These are phyloP conservation scores for Gari tellinella DNA, from an alignment of 2,888 invertebrate species.

Conservation along the genomic window DNA sequence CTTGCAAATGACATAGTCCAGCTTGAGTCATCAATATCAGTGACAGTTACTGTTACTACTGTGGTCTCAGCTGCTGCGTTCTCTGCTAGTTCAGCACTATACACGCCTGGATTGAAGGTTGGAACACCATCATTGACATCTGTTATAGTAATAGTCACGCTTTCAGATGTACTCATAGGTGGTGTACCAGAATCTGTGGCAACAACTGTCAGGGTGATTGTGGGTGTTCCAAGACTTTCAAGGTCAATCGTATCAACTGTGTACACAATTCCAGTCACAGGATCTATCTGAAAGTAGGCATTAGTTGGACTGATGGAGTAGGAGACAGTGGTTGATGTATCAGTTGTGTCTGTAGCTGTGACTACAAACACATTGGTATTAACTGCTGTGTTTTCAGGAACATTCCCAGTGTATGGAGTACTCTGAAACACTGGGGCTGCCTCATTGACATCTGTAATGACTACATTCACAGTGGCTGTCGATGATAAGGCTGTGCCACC, in stretches of 20 bases:
- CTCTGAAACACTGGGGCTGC: conserved; percentile 56
- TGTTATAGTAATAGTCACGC: conserved; percentile 96
- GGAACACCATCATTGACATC: conserved; percentile 98
- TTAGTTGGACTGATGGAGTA: conserved; percentile 65
- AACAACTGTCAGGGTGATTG: conserved; percentile 63
- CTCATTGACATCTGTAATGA: conserved; percentile 65
- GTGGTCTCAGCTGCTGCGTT: conserved; percentile 88
- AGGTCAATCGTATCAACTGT: conserved; percentile 57
- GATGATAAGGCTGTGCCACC: conserved; percentile 51
- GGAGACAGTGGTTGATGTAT: conserved; percentile 62
- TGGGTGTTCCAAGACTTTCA: conserved; percentile 69
- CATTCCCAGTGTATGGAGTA: conserved; percentile 55
- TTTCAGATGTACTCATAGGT: conserved; percentile 80
- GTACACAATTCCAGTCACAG: conserved; percentile 62
- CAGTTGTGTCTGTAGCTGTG: conserved; percentile 52
- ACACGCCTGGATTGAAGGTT: conserved; percentile 95
- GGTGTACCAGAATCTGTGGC: conserved; percentile 62
- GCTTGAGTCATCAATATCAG: conserved; percentile 59
- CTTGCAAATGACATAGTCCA: conserved; percentile 40
- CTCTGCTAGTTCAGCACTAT: conserved; percentile 94
- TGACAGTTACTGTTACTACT: conserved; percentile 47
- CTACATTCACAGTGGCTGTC: conserved; percentile 38
- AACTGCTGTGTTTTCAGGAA: conserved; percentile 61
- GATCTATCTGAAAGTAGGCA: conserved; percentile 70
- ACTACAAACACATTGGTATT: conserved; percentile 46